Conservation (phyloP, 64 coral and sea anemone species). For the Porites australiensis region DNA sequence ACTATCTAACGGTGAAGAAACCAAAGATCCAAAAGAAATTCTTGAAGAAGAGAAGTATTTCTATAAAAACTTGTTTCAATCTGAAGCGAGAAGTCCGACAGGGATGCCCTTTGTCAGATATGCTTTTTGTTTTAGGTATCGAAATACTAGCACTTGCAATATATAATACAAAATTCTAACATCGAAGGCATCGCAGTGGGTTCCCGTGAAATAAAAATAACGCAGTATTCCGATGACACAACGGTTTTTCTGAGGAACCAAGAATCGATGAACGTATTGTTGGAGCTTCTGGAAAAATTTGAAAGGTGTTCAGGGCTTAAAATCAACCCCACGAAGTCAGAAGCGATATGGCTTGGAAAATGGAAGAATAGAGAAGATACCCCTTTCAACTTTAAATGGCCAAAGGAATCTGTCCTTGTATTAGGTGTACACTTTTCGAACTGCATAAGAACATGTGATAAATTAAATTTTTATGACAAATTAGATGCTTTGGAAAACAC, state of each 20-base stretch:
- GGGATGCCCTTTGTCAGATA: conserved; percentile 23
- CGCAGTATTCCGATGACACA: conserved; percentile 26
- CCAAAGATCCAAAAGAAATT: conserved; percentile 34
- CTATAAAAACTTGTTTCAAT: not conserved
- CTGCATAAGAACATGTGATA: not conserved
- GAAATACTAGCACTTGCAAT: conserved; percentile 16
- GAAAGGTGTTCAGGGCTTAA: conserved; percentile 6
- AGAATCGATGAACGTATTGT: not conserved
- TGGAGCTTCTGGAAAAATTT: conserved; percentile 14
- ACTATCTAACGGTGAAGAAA: conserved; percentile 29
- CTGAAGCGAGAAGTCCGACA: conserved; percentile 4
- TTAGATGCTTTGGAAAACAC: too few relatives aligned
- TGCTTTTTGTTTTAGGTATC: conserved; percentile 13
- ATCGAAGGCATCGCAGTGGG: conserved; percentile 6
- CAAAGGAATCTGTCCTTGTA: not conserved
- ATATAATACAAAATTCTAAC: conserved; percentile 13
- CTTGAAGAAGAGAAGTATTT: conserved; percentile 4
- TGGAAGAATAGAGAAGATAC: not conserved
- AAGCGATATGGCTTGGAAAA: conserved; percentile 23
- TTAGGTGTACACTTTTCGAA: conserved; percentile 17
- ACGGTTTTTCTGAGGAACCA: not conserved
- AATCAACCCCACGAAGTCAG: conserved; percentile 8
- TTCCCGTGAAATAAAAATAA: not conserved
- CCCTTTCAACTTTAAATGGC: conserved; percentile 13
- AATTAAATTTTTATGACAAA: not conserved